Conservation (phyloP, 2,113 vertebrate genomes). For the Pomatostomus ruficeps region DNA sequence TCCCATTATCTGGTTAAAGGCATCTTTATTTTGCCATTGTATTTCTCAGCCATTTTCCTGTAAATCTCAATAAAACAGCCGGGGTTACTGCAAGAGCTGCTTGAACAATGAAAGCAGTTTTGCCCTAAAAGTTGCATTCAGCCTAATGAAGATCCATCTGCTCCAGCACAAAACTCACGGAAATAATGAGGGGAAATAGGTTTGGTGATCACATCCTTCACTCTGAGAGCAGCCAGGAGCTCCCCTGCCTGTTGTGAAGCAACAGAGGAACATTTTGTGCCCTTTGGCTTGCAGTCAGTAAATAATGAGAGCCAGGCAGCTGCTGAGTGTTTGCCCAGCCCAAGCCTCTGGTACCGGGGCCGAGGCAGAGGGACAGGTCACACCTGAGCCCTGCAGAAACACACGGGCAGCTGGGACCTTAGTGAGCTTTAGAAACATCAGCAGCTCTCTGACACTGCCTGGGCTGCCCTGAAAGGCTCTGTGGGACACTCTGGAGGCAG, state of each 20-base stretch:
- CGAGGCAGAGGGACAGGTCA: background rate
- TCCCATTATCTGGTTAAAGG: background rate
- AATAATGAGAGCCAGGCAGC: background rate
- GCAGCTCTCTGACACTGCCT: background rate
- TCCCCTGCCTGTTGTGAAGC: background rate
- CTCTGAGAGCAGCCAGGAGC: background rate
- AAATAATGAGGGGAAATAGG: background rate
- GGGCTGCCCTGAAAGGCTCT: background rate
- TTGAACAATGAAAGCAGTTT: background rate
- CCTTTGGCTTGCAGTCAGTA: background rate
- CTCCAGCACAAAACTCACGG: background rate
- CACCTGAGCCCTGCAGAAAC: background rate
- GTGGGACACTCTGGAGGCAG: background rate
- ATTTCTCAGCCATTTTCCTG: background rate
- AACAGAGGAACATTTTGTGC: background rate
- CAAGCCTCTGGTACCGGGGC: background rate
- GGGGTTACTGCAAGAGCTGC: background rate
- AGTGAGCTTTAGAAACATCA: background rate
- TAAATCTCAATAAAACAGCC: background rate
- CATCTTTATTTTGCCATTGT: background rate
- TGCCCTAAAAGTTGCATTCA: background rate
- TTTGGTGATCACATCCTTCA: background rate
- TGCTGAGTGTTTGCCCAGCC: background rate
- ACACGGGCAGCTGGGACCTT: fast-evolving
- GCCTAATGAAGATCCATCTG: background rate